Base-by-base conservation (phyloP, 2,888 invertebrate genomes). In the Linhomoeus sp. region DNA sequence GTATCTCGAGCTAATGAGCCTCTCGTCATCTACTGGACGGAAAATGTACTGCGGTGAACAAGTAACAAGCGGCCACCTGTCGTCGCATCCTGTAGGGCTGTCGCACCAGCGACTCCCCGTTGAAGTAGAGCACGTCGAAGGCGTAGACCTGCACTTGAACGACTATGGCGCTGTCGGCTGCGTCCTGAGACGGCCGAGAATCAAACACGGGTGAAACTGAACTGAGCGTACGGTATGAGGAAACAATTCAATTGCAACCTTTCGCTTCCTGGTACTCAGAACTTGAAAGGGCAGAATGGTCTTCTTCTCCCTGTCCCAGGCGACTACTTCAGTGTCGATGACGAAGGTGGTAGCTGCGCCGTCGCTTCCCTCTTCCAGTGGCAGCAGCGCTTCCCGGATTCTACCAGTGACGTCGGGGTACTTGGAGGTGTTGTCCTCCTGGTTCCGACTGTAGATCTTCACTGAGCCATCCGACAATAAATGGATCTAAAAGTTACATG, bases 261-360 rank as follows among this genome's bases (percentile, higher is more conserved):
- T 94, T 59, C 88, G 76, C 67, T 94, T 97, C 49, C 94, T 74
- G 0, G 92, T 94, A 53, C 85, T 85, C 17, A 97, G 72, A 14
- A 90, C 75, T 65, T 97, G 97, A 72, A 97, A 97, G 1, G 97
- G 94, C 53, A 90, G 72, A 58, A 97, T 94, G 64, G 80, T 79
- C 61, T 84, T 76, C 37, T 77, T 79, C 55, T 77, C 80, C 1
- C 71, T 70, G 69, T 97, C 92, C 80, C 86, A 94, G 1, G 94
- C 97, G 1, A 97, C 97, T 3, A 86, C 86, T 71, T 97, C 97
- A 52, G 86, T 80, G 71, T 97, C 97, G 49, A 94, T 69, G 58
- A 97, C 82, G 65, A 84, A 92, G 29, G 29, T 29, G 7, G 29
- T 29, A n/a, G n/a, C n/a, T n/a, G n/a, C n/a, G n/a, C n/a, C n/a